Evolutionary conservation across 2,113 vertebrate species (phyloP).

Genomic region (Pachypanchax playfairii): DNA sequence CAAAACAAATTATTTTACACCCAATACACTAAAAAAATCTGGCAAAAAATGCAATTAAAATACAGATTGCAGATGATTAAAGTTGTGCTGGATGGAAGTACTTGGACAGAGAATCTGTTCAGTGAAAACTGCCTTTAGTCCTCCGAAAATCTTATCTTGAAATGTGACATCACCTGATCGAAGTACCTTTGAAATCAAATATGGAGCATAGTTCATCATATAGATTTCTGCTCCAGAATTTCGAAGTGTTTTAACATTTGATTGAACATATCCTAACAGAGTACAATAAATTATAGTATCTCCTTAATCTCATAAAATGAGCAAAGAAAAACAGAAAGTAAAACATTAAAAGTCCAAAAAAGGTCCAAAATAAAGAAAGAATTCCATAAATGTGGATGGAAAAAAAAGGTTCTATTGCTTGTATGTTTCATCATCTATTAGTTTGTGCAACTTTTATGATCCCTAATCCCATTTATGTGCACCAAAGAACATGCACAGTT

Average conservation of each 20-base stretch:
- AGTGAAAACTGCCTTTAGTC: neutral
- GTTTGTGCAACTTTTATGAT: neutral
- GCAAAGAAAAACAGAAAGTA: no score
- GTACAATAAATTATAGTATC: neutral
- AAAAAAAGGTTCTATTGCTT: no score
- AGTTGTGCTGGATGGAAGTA: neutral
- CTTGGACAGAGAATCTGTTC: neutral
- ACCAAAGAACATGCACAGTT: neutral
- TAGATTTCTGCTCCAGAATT: neutral
- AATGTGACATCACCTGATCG: conserved; percentile 17
- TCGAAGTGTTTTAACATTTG: neutral
- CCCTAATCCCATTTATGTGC: neutral
- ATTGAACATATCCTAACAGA: neutral
- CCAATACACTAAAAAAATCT: neutral
- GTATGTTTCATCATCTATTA: conserved; percentile 11
- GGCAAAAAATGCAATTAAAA: neutral
- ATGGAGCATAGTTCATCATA: conserved; percentile 24
- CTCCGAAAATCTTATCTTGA: conserved; percentile 33
- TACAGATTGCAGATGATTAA: neutral
- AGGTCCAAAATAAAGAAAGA: neutral
- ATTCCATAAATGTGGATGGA: neutral
- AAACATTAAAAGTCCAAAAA: neutral
- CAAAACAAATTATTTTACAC: neutral
- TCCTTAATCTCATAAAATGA: neutral
- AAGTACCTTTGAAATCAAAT: conserved; percentile 27